Evolutionary conservation across 2,888 invertebrate species (phyloP).

Genomic region (Tineola bisselliella): DNA sequence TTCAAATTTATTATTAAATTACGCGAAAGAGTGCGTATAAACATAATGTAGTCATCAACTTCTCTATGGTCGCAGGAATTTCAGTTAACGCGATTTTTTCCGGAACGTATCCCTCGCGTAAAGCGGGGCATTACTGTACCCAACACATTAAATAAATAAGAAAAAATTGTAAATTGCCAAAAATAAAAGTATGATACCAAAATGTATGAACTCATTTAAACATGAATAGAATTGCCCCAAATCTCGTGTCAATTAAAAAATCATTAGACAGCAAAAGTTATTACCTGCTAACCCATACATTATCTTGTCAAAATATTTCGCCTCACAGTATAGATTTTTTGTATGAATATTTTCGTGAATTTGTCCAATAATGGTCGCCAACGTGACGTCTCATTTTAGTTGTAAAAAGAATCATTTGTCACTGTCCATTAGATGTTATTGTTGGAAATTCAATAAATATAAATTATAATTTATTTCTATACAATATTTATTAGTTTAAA

Average conservation of each 20-base stretch:
- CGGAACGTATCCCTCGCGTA: no score
- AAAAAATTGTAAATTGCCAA: no score
- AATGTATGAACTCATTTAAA: not conserved
- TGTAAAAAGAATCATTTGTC: slow-evolving; percentile 58
- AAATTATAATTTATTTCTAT: not conserved
- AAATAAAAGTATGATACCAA: no score
- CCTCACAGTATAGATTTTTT: slow-evolving; percentile 32
- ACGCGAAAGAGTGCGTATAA: no score
- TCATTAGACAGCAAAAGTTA: slow-evolving; percentile 24
- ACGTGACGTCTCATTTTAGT: slow-evolving; percentile 52
- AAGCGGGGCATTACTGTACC: no score
- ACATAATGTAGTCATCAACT: no score
- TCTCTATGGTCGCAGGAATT: no score
- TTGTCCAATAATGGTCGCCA: slow-evolving; percentile 44
- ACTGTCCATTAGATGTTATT: slow-evolving; percentile 62
- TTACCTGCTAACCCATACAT: slow-evolving; percentile 48
- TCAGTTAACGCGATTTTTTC: no score
- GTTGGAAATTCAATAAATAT: slow-evolving; percentile 25
- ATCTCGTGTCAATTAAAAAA: slow-evolving; percentile 7
- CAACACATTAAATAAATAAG: no score
- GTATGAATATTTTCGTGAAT: slow-evolving; percentile 48
- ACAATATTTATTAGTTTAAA: no score
- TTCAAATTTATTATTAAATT: no score
- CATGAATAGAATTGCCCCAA: not conserved
- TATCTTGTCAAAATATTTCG: slow-evolving; percentile 66